A percentile compares a stretch with the other conserved stretches of the same genome.
These are phyloP conservation scores for Conus canariensis DNA, from an alignment of 2,888 invertebrate genomes.

Conservation along the genomic window DNA sequence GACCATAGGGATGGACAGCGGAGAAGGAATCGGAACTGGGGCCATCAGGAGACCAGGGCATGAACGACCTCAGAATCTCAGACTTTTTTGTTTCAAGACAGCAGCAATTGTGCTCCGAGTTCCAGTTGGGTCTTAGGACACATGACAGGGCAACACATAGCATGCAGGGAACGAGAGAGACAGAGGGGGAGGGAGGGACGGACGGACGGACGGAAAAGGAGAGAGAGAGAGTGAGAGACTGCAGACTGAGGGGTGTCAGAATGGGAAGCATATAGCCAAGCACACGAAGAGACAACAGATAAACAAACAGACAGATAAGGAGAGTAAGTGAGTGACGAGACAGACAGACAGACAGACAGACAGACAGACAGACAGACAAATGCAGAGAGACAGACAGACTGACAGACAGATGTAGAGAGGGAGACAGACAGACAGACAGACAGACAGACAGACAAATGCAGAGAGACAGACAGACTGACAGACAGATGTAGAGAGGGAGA, in stretches of 20 bases:
- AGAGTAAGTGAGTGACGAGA: not conserved
- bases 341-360: not conserved
- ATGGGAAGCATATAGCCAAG: not conserved
- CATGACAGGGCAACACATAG: too few species aligned
- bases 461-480: not conserved
- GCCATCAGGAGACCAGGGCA: too few species aligned
- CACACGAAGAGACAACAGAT: not conserved
- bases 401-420: not conserved
- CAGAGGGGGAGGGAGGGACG: not conserved
- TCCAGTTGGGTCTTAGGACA: too few species aligned
- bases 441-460: not conserved
- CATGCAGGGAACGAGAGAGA: not conserved
- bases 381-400: not conserved
- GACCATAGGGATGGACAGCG: too few species aligned
- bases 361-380: not conserved
- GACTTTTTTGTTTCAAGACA: too few species aligned
- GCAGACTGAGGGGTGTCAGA: not conserved
- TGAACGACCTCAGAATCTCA: too few species aligned
- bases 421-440: slow-evolving; percentile 1
- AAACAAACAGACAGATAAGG: not conserved
- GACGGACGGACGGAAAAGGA: not conserved
- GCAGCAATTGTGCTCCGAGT: too few species aligned
- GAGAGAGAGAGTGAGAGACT: slow-evolving; percentile 31
- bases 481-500: not conserved
- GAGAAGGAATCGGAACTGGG: too few species aligned